A percentile compares a stretch with the other conserved stretches of the same genome.
These are phyloP conservation scores for Xenus cinereus DNA, from an alignment of 2,113 vertebrate species.

Conservation along the genomic window DNA sequence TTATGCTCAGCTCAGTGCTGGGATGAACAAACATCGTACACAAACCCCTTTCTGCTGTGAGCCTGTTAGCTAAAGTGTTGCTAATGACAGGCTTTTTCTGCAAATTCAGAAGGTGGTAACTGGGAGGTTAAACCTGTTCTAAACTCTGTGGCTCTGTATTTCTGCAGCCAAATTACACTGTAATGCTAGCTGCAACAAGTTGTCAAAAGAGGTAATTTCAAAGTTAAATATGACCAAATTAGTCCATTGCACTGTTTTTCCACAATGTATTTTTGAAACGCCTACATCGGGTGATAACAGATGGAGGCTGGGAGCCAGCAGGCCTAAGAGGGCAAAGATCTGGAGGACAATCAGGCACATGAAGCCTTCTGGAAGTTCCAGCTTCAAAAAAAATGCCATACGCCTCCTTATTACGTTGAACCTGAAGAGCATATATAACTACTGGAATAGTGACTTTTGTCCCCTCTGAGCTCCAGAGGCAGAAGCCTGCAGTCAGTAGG, in stretches of 20 bases:
- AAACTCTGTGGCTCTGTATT: neutral
- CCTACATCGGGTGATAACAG: neutral
- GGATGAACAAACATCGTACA: neutral
- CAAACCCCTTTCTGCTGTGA: neutral
- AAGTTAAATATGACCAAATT: neutral
- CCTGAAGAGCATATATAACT: neutral
- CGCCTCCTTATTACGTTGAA: neutral
- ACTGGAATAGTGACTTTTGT: neutral
- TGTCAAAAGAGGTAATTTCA: neutral
- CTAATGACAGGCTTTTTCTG: neutral
- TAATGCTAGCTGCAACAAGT: neutral
- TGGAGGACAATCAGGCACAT: neutral
- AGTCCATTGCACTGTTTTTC: neutral
- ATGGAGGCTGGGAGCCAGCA: neutral
- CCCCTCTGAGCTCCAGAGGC: neutral
- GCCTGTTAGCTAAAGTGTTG: accelerated
- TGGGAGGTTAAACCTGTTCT: neutral
- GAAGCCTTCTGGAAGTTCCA: neutral
- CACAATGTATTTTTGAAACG: neutral
- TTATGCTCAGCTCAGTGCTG: neutral
- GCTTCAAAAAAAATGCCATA: neutral
- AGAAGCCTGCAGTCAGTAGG: neutral
- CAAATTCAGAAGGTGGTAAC: neutral
- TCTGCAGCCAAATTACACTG: neutral
- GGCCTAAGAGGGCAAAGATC: neutral